Evolutionary conservation across 2,797 vertebrate species (phyloP).

Genomic region (Myripristis jacobus): DNA sequence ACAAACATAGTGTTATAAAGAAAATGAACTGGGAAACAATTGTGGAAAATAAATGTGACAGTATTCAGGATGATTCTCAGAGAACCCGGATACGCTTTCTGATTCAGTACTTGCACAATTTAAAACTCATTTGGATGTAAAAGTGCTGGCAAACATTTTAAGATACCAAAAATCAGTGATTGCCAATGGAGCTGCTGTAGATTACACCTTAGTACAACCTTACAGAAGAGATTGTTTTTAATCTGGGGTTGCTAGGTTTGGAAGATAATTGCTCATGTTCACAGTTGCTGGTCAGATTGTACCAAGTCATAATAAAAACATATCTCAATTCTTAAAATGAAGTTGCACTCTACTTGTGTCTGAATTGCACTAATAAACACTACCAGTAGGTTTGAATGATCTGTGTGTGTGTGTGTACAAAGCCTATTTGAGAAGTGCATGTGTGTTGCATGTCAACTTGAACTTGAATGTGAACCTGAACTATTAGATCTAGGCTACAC

Average conservation of each 20-base stretch:
- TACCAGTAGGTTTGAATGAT: background rate
- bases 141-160: slow-evolving; percentile 27
- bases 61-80: slow-evolving; percentile 12
- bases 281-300: slow-evolving; percentile 15
- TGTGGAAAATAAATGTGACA: slow-evolving; percentile 18
- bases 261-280: slow-evolving; percentile 30
- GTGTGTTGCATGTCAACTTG: slow-evolving; percentile 6
- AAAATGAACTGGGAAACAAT: background rate
- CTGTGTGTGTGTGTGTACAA: background rate
- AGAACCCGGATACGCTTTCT: background rate
- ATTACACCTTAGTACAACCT: slow-evolving; percentile 8
- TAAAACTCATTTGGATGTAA: slow-evolving; percentile 42
- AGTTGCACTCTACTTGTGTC: slow-evolving; percentile 10
- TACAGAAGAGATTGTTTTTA: slow-evolving; percentile 1
- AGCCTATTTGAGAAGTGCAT: background rate
- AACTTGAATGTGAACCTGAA: too few species aligned
- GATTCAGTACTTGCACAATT: background rate
- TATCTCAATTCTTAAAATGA: slow-evolving; percentile 24
- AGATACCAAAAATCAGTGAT: slow-evolving; percentile 18
- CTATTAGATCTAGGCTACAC: background rate
- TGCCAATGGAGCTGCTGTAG: slow-evolving; percentile 16
- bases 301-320: background rate
- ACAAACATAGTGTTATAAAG: background rate
- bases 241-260: background rate
- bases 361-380: background rate